Evolutionary conservation across 2,888 invertebrate genomes (phyloP).

Genomic region (Panopea generosa): DNA sequence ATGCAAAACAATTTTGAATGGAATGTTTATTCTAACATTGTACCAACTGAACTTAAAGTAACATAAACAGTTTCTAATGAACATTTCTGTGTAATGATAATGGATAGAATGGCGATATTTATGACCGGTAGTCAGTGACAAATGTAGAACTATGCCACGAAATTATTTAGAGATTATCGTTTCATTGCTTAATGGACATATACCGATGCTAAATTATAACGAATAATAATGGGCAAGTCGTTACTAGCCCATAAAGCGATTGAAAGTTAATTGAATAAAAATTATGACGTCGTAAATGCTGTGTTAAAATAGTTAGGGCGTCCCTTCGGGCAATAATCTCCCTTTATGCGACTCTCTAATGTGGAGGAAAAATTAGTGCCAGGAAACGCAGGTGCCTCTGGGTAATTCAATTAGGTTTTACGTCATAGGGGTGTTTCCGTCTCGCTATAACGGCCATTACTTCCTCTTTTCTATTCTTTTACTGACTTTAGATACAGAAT

Average conservation of each 20-base stretch:
- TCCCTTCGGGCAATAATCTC: constrained; percentile 9
- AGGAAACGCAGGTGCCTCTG: constrained; percentile 49
- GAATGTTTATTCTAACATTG: too few relatives aligned
- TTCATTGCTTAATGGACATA: too few relatives aligned
- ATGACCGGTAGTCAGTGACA: too few relatives aligned
- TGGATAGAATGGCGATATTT: too few relatives aligned
- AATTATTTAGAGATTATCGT: too few relatives aligned
- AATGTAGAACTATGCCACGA: too few relatives aligned
- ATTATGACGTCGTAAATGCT: constrained; percentile 14
- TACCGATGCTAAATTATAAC: constrained; percentile 6
- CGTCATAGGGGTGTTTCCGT: constrained; percentile 27
- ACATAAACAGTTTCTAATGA: too few relatives aligned
- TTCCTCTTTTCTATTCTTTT: too few relatives aligned
- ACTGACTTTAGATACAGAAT: too few relatives aligned
- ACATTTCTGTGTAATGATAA: too few relatives aligned
- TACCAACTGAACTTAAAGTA: too few relatives aligned
- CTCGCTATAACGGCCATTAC: background rate
- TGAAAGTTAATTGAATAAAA: constrained; percentile 20
- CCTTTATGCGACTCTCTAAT: constrained; percentile 21
- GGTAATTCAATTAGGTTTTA: constrained; percentile 47
- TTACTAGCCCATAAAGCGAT: constrained; percentile 9
- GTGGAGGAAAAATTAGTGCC: constrained; percentile 13
- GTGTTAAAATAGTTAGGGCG: background rate
- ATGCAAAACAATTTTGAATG: too few relatives aligned
- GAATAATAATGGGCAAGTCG: constrained; percentile 5